phyloP scores from a whole-genome alignment of 2,888 invertebrate genomes.

The Zygogramma bicolorata region DNA sequence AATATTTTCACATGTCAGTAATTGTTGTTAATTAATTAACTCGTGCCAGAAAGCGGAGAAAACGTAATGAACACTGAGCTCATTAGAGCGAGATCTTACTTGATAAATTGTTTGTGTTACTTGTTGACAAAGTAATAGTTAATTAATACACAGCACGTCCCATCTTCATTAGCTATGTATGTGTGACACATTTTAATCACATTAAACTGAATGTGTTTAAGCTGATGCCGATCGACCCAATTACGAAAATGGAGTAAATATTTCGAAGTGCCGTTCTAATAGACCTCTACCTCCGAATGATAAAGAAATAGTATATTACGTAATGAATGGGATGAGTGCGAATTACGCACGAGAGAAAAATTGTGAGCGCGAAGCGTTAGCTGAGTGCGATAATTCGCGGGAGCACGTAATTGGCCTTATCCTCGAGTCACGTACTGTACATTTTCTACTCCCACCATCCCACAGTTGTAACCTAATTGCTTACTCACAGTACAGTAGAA shows the following conservation, averaged over 20 bases:
- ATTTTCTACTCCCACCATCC: too few species aligned
- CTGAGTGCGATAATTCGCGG: too few species aligned
- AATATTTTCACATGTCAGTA: constrained; percentile 41
- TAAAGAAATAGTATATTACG: not conserved
- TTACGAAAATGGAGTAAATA: constrained; percentile 43
- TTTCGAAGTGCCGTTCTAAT: not conserved
- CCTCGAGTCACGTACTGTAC: too few species aligned
- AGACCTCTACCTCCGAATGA: not conserved
- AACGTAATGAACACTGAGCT: constrained; percentile 34
- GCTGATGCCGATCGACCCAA: constrained; percentile 44
- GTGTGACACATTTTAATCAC: constrained; percentile 51
- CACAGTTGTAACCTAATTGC: too few species aligned
- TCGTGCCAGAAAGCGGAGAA: constrained; percentile 34
- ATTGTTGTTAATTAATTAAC: constrained; percentile 43
- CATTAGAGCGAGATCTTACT: constrained; percentile 45
- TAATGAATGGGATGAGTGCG: too few species aligned
- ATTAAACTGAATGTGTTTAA: constrained; percentile 47
- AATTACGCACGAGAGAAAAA: too few species aligned
- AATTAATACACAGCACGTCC: constrained; percentile 51
- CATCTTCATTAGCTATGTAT: constrained; percentile 44
- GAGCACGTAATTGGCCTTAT: too few species aligned
- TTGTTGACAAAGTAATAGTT: constrained; percentile 53
- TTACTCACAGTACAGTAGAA: too few species aligned
- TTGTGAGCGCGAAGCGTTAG: too few species aligned
- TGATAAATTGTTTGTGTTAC: constrained; percentile 54